Evolutionary conservation across 2,113 vertebrate genomes (phyloP), one percentile per base, ranked within the genome.

Genomic region (Octodon degus): DNA sequence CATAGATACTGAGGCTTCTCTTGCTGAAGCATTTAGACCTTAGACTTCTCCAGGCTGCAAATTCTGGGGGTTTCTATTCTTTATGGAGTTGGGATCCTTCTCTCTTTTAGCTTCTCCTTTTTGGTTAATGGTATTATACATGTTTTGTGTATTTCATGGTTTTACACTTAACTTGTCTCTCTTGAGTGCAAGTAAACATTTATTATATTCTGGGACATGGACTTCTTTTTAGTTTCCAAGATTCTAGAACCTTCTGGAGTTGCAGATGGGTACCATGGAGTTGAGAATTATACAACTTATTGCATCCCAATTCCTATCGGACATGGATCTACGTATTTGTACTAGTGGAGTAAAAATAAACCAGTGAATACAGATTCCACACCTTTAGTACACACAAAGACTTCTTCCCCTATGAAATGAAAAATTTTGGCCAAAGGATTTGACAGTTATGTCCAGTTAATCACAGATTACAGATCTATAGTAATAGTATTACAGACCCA

Each of bases 241-340:
- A 43, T 97, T 93, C 74, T 93, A 81, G 62, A 94, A 81, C 65
- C 27, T 55, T 92, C 90, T 92, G 2, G 53, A 83, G 25, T n/a
- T 65, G 9, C 32, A 90, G 40, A 65, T 80, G 80, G 62, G 53
- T 84, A 86, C 11, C 58, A 13, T 62, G 47, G 4, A 77, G 43
- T 82, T 72, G 62, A 92, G 50, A 93, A 88, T 40, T 76, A 55
- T 67, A 3, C 40, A 89, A 32, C 6, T 47, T 65, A 53, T 12
- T 67, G 40, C 60, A 53, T 68, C 10, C 25, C 89, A 70, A 65
- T 90, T 81, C 16, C 55, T 89, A 5, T 74, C 20, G 30, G 37
- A 30, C 32, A 89, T 3, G 82, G n/a, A 2, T 62, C 3, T 47
- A 81, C 50, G 22, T 81, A 63, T 86, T 63, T 96, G 37, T 86